These are phyloP conservation scores for Ormyrus rosae DNA, from an alignment of 2,888 invertebrate genomes.

Conservation along the genomic window DNA sequence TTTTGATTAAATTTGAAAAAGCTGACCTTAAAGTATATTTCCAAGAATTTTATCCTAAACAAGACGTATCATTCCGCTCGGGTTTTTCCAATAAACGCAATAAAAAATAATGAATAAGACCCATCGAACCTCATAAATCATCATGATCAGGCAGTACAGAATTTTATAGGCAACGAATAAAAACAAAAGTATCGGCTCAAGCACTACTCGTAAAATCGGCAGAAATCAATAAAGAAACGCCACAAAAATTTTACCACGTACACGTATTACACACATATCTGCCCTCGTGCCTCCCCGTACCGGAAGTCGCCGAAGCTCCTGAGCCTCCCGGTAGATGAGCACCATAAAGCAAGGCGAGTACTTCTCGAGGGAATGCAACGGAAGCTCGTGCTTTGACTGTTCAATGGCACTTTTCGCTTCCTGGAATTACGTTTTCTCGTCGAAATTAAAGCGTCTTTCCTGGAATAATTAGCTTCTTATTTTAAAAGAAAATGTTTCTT, in stretches of 20 bases:
- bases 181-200: too few relatives aligned
- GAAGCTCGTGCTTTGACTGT: slow-evolving; percentile 3
- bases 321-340: slow-evolving; percentile 18
- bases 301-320: neutral
- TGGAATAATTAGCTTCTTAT: too few relatives aligned
- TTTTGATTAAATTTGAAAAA: too few relatives aligned
- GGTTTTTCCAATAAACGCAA: neutral
- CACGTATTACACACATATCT: slow-evolving; percentile 2
- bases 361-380: slow-evolving; percentile 36
- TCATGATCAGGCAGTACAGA: too few relatives aligned
- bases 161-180: too few relatives aligned
- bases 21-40: too few relatives aligned
- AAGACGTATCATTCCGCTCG: neutral
- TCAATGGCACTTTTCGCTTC: slow-evolving; percentile 3
- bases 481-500: too few relatives aligned
- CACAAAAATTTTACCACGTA: slow-evolving; percentile 16
- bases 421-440: slow-evolving; percentile 18
- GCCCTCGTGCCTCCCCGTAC: neutral
- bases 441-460: too few relatives aligned
- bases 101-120: neutral
- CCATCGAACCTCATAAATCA: too few relatives aligned
- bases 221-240: slow-evolving; percentile 2
- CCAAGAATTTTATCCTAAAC: too few relatives aligned
- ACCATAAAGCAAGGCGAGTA: slow-evolving; percentile 34
- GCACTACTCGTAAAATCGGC: slow-evolving; percentile 1